Base-by-base conservation (phyloP, 2,113 vertebrate species). In the Phaetusa simplex region DNA sequence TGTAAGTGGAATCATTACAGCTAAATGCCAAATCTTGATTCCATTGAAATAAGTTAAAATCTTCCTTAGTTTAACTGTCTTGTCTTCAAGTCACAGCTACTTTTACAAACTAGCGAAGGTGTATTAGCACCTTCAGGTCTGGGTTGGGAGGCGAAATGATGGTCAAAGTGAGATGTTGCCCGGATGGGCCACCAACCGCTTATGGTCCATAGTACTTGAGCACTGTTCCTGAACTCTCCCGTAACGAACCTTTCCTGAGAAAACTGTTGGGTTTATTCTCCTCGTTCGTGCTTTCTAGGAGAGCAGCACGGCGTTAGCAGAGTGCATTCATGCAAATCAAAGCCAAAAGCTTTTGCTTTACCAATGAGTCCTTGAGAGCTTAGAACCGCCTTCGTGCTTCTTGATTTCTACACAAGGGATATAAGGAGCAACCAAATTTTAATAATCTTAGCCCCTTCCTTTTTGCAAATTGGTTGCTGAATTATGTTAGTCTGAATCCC, bases 231-330 rank as follows among this genome's bases (percentile, higher is more conserved):
- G 9, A 76, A 70, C 9, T 56, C 22, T 32, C 2, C 49, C 32
- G 40, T 72, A 52, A n/a, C 17, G 40, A 30, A 40, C 8, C 13
- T 43, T 29, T 69, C 43, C 34, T 32, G 49, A 34, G 71, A 55
- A 82, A 77, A 8, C 29, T 42, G 12, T 13, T 15, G 32, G 32
- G 14, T 16, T 72, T 40, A n/a, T 79, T 56, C 27, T 56, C 42
- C 24, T 38, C 1, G 1, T 45, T 71, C 8, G 2, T 30, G 13
- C 24, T 4, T 66, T 3, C 5, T 34, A 4, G 0, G 3, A 40
- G 26, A 64, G 34, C 64, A 89, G 55, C 26, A 38, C 13, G 65
- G 30, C 43, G 91, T 49, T 17, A 26, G 72, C 43, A 22, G 27
- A 12, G 64, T 21, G 43, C 5, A 2, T 38, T 67, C 7, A 1